Evolutionary conservation across 1,140 invertebrate species (phyloP).

Genomic region (Callitettix versicolor): DNA sequence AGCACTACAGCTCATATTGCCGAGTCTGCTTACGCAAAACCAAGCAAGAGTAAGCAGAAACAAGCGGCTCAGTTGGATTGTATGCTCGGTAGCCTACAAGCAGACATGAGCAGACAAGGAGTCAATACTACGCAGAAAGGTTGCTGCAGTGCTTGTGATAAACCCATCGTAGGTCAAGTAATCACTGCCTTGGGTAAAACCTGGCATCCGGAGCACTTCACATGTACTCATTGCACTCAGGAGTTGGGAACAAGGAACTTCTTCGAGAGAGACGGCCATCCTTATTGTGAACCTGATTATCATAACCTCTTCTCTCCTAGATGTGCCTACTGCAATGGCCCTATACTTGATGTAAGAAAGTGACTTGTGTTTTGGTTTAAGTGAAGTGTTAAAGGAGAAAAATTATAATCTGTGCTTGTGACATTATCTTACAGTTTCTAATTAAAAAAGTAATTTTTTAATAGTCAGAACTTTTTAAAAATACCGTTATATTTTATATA

Average conservation of each 20-base stretch:
- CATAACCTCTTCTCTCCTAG: constrained; percentile 96
- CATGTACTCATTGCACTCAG: constrained; percentile 91
- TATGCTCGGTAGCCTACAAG: constrained; percentile 86
- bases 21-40: constrained; percentile 64
- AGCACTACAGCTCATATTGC: constrained; percentile 44
- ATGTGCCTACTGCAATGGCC: constrained; percentile 96
- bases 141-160: constrained; percentile 94
- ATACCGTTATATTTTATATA: too few relatives aligned
- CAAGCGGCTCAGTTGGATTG: constrained; percentile 64
- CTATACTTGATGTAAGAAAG: constrained; percentile 85
- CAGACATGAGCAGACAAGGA: constrained; percentile 94
- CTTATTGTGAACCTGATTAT: constrained; percentile 97
- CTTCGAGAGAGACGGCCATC: constrained; percentile 91
- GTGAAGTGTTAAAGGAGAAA: too few relatives aligned
- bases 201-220: constrained; percentile 99
- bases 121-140: constrained; percentile 96
- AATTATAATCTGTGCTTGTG: too few relatives aligned
- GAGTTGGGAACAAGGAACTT: constrained; percentile 96
- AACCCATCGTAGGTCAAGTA: constrained; percentile 94
- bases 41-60: constrained; percentile 39
- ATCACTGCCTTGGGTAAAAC: constrained; percentile 94
- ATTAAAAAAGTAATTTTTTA: too few relatives aligned
- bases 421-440: too few relatives aligned
- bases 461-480: too few relatives aligned
- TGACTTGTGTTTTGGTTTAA: not conserved